Evolutionary conservation across 35 echinoderm and acorn worm genomes (phyloP).

Genomic region (Heliocidaris erythrogramma): DNA sequence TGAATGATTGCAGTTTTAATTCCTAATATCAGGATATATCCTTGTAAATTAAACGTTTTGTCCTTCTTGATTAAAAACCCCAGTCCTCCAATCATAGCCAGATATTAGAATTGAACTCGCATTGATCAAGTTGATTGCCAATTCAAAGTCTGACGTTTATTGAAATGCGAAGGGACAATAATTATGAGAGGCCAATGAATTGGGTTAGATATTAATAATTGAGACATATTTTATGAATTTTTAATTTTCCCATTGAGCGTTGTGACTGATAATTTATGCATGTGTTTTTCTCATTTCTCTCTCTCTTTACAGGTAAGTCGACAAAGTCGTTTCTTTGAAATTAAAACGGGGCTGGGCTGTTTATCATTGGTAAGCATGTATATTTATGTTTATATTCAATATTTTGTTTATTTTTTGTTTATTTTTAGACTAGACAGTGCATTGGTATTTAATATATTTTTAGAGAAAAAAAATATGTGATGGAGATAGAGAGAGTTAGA

Average conservation of each 20-base stretch:
- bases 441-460: too few species aligned
- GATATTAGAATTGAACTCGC: neutral
- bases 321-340: neutral
- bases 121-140: neutral
- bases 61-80: neutral
- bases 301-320: neutral
- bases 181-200: neutral
- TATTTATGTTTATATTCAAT: neutral
- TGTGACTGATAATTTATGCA: neutral
- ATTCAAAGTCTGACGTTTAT: neutral
- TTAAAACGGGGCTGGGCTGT: neutral
- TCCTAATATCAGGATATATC: neutral
- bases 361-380: neutral
- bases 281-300: neutral
- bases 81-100: neutral
- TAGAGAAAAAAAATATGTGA: too few species aligned
- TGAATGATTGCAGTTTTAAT: neutral
- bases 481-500: too few species aligned
- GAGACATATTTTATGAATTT: neutral
- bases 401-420: too few species aligned
- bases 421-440: too few species aligned
- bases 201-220: neutral
- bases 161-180: neutral
- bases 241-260: neutral
- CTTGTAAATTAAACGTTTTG: neutral